Base-by-base conservation (phyloP, 1,140 invertebrate genomes). In the Mactra quadrangularis region DNA sequence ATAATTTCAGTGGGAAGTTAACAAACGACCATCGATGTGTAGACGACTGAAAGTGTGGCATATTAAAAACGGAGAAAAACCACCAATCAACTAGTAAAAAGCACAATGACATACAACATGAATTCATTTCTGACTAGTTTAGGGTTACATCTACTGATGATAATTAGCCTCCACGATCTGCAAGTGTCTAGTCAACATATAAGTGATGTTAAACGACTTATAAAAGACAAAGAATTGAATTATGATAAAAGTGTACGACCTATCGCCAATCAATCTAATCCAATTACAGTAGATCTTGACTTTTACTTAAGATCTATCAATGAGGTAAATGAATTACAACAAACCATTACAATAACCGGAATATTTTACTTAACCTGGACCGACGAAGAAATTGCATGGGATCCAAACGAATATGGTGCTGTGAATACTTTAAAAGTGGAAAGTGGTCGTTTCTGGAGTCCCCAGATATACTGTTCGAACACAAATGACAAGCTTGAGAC, bases 241-340 rank as follows among this genome's bases (percentile, higher is more conserved):
- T 57, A 57, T 57, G 55, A 57, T 29, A 57, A 27, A 17, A 57
- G 25, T 6, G 31, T 57, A 9, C 27, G 55, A 57, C 55, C 55
- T 6, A 29, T 7, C 3, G 31, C 3, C 25, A 57, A 57, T 29
- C 55, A 57, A 29, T 57, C 55, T 3, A 3, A 57, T 11, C 1
- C n/a, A 9, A 27, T 29, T 6, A n/a, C 31, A n/a, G 55, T 57
- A 27, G 11, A 29, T 2, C 31, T 57, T 29, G 31, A 7, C n/a
- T 57, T 57, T n/a, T 3, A 3, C 6, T 27, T 57, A 29, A 1
- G 11, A 4, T 57, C 25, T 27, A n/a, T 53, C 4, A 4, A 53
- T 3, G 17, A 53, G 25, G 17, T 53, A 4, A 22, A 53, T 17
- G 50, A 57, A 29, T 22, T 57, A 4, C 27, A 57, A 7, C 55